Conservation (phyloP, 2,888 invertebrate species). For the Tolmerus cingulatus region DNA sequence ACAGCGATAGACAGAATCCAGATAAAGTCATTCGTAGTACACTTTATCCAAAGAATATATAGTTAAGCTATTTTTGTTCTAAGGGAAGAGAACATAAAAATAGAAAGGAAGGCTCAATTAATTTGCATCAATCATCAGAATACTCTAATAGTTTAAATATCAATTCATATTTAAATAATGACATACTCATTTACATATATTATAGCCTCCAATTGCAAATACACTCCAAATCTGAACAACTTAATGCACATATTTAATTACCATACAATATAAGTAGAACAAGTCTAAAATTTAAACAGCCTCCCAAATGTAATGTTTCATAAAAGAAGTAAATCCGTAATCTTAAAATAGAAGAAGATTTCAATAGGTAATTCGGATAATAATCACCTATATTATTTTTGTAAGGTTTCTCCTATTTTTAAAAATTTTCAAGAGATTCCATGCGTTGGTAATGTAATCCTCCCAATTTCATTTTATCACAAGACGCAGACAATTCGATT, state of each 20-base stretch:
- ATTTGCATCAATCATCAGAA: not conserved
- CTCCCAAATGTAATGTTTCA: not conserved
- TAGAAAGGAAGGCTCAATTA: not conserved
- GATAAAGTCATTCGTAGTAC: not conserved
- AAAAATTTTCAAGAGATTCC: not conserved
- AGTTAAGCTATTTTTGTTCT: too few species aligned
- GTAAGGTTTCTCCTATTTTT: not conserved
- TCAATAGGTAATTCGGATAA: not conserved
- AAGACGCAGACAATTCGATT: not conserved
- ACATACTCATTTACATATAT: too few species aligned
- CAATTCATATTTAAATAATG: too few species aligned
- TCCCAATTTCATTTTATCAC: not conserved
- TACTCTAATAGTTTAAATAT: too few species aligned
- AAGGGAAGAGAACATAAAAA: not conserved
- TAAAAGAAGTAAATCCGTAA: not conserved
- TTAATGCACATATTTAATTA: too few species aligned
- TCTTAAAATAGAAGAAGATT: not conserved
- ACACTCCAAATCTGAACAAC: too few species aligned
- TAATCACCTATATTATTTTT: not conserved
- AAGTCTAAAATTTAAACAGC: not conserved
- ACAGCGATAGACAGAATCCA: not conserved
- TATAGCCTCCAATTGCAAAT: too few species aligned
- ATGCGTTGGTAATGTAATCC: not conserved
- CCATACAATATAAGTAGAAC: not conserved
- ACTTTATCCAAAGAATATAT: not conserved